Percentiles rank a stretch among this genome's conserved stretches.
These are phyloP conservation scores for Paracentrotus lividus DNA, from an alignment of 53 echinoderm and acorn worm genomes.

Conservation along the genomic window DNA sequence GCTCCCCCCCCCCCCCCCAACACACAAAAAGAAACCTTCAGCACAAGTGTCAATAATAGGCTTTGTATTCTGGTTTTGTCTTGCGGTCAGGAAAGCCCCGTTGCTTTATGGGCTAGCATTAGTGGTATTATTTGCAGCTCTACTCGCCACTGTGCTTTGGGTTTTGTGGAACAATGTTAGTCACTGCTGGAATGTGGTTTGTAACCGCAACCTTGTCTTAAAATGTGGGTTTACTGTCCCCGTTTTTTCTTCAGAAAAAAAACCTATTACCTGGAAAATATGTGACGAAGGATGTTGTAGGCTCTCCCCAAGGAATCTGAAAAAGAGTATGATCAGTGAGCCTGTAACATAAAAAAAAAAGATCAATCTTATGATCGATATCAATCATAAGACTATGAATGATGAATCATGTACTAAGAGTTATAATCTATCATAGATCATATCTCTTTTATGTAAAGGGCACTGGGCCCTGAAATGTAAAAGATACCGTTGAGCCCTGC, in stretches of 20 bases:
- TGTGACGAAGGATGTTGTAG: neutral
- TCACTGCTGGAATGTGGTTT: slow-evolving; percentile 45
- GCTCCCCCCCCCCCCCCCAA: too few relatives aligned
- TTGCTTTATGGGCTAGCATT: neutral
- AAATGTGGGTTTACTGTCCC: neutral
- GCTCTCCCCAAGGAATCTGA: too few relatives aligned
- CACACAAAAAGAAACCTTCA: too few relatives aligned
- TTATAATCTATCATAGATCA: neutral
- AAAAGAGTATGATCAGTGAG: too few relatives aligned
- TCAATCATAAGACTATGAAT: neutral
- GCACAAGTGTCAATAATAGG: neutral
- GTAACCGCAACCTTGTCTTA: neutral
- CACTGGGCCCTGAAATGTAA: too few relatives aligned
- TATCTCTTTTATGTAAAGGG: too few relatives aligned
- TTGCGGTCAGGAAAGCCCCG: slow-evolving; percentile 31
- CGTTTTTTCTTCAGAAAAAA: neutral
- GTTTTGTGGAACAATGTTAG: neutral
- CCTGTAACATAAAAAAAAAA: too few relatives aligned
- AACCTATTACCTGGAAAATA: slow-evolving; percentile 29
- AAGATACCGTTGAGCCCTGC: too few relatives aligned
- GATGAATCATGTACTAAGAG: neutral
- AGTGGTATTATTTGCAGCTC: neutral
- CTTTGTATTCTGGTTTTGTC: slow-evolving; percentile 13
- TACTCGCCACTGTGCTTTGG: neutral
- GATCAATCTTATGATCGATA: too few relatives aligned